These are phyloP conservation scores for Balearica regulorum DNA, from an alignment of 2,797 vertebrate genomes.

Conservation along the genomic window DNA sequence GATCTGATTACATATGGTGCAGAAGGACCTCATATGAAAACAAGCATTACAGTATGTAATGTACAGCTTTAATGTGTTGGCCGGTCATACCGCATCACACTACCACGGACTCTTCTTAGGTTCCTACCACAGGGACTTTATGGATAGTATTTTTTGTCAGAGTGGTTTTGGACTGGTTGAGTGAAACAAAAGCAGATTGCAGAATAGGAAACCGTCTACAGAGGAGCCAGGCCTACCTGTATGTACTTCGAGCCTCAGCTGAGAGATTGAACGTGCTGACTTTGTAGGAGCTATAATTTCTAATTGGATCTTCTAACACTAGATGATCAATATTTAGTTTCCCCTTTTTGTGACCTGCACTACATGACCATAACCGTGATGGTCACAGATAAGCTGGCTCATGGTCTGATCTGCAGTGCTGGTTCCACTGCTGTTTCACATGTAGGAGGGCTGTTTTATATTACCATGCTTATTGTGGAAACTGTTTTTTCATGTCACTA, in stretches of 20 bases:
- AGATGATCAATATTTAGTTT: not conserved
- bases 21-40: not conserved
- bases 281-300: not conserved
- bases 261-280: not conserved
- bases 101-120: accelerated
- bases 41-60: not conserved
- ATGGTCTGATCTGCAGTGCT: not conserved
- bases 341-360: not conserved
- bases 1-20: not conserved
- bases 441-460: not conserved
- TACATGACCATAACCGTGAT: not conserved
- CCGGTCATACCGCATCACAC: not conserved
- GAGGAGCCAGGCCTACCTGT: not conserved
- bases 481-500: not conserved
- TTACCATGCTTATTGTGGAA: not conserved
- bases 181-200: not conserved
- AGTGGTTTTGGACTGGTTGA: not conserved
- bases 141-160: not conserved
- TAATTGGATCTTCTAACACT: not conserved
- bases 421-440: not conserved
- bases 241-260: not conserved
- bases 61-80: not conserved
- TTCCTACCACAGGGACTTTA: not conserved
- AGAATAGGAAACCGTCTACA: accelerated
- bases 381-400: not conserved